Conservation (phyloP, 2,113 vertebrate species). For the Pseudopodoces humilis region DNA sequence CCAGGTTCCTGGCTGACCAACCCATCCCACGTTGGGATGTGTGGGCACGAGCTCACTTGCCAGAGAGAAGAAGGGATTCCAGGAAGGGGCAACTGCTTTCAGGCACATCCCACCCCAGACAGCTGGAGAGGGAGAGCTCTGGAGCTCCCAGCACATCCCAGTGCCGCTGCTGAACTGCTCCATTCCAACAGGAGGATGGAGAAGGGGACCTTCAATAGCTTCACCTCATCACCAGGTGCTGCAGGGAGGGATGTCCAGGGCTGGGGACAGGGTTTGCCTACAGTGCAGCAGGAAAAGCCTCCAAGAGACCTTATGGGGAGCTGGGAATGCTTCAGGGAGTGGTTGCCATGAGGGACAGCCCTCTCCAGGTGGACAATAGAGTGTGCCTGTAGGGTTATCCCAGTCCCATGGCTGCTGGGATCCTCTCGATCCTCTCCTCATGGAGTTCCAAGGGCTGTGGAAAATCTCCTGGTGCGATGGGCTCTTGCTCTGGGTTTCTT, state of each 20-base stretch:
- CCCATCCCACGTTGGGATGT: background rate
- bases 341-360: background rate
- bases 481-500: background rate
- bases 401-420: background rate
- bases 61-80: background rate
- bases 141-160: background rate
- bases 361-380: background rate
- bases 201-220: background rate
- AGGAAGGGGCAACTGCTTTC: background rate
- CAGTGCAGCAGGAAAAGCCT: background rate
- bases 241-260: background rate
- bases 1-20: background rate
- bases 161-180: background rate
- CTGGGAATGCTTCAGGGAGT: background rate
- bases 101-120: fast-evolving
- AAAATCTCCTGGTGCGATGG: background rate
- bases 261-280: background rate
- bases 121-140: background rate
- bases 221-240: background rate
- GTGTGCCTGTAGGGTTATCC: background rate
- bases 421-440: background rate
- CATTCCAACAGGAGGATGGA: background rate
- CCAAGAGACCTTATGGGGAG: fast-evolving
- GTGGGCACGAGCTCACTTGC: fast-evolving
- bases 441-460: background rate